Conservation (phyloP, 2,888 invertebrate genomes). For the Boloria selene region DNA sequence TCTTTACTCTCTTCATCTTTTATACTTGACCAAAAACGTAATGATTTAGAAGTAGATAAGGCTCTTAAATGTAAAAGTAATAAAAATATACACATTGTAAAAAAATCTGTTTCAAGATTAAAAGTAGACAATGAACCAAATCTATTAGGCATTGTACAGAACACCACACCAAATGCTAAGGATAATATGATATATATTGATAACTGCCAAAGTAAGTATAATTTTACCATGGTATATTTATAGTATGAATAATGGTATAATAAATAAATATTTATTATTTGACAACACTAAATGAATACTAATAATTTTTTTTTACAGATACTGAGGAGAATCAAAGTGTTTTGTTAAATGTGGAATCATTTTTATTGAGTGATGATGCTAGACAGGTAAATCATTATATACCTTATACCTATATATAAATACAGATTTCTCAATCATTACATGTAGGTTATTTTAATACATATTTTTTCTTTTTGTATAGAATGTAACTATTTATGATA, state of each 20-base stretch:
- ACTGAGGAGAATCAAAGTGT: conserved; percentile 46
- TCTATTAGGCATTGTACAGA: conserved; percentile 15
- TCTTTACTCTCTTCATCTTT: conserved; percentile 38
- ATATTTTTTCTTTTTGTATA: conserved; percentile 38
- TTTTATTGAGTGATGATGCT: conserved; percentile 52
- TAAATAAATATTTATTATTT: neutral
- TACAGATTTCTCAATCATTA: no score
- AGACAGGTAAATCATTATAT: conserved; percentile 48
- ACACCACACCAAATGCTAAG: conserved; percentile 24
- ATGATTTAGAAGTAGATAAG: conserved; percentile 31
- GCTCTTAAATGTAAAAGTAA: conserved; percentile 27
- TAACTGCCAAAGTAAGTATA: conserved; percentile 25
- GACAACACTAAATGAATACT: neutral
- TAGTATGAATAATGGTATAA: no score
- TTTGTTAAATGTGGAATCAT: conserved; percentile 61
- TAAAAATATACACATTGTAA: conserved; percentile 12
- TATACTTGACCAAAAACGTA: conserved; percentile 33
- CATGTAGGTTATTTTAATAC: neutral
- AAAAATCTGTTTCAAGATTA: conserved; percentile 19
- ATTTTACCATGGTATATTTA: conserved; percentile 2
- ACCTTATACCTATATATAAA: no score
- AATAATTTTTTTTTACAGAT: conserved; percentile 46
- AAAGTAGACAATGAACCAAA: conserved; percentile 20
- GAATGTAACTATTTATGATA: conserved; percentile 43
- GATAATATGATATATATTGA: conserved; percentile 25